phyloP scores from a whole-genome alignment of 1,140 invertebrate species.

The Luehdorfia chinensis region DNA sequence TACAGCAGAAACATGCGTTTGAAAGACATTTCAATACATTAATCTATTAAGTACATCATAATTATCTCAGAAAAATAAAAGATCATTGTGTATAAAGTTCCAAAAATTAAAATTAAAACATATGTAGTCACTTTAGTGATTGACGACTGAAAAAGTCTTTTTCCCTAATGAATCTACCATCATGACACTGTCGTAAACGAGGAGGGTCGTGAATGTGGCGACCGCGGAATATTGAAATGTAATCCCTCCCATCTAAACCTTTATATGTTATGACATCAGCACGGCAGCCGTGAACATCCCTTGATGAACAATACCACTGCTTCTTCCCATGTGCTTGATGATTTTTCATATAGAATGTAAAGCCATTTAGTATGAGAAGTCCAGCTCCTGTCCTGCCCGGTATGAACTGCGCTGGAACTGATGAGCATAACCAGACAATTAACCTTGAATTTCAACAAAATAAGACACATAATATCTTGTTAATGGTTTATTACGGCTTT shows the following conservation, averaged over 20 bases:
- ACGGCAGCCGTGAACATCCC: constrained; percentile 62
- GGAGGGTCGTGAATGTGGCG: constrained; percentile 64
- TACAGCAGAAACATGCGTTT: constrained; percentile 56
- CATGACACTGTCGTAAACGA: constrained; percentile 58
- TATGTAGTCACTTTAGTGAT: constrained; percentile 39
- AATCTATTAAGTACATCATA: constrained; percentile 63
- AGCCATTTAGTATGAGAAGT: constrained; percentile 62
- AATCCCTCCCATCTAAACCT: constrained; percentile 58
- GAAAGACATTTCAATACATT: constrained; percentile 39
- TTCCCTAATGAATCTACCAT: constrained; percentile 68
- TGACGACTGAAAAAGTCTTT: constrained; percentile 52
- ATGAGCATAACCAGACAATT: constrained; percentile 57
- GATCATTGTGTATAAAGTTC: constrained; percentile 20
- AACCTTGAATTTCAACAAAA: constrained; percentile 34
- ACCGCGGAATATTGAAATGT: constrained; percentile 68
- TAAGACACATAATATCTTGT: constrained; percentile 35
- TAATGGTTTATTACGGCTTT: constrained; percentile 32
- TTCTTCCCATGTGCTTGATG: constrained; percentile 68
- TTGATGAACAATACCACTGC: constrained; percentile 69
- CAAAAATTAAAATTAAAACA: constrained; percentile 30
- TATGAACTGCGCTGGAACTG: constrained; percentile 68
- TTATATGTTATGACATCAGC: constrained; percentile 69
- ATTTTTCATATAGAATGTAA: constrained; percentile 72
- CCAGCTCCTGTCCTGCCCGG: constrained; percentile 63
- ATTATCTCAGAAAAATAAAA: constrained; percentile 42